Evolutionary conservation across 2,888 invertebrate genomes (phyloP).

Genomic region (Nephrotoma flavescens): DNA sequence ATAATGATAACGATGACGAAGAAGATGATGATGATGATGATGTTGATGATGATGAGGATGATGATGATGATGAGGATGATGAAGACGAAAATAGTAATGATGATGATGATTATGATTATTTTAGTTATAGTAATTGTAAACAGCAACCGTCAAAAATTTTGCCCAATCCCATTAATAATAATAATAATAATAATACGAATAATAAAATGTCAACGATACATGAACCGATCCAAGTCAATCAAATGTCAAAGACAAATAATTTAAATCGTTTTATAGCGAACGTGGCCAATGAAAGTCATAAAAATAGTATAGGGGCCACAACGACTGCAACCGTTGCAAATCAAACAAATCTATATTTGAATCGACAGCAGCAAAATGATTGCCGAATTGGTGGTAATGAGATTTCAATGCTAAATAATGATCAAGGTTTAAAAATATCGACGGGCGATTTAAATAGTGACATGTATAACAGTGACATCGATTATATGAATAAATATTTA

Average conservation of each 20-base stretch:
- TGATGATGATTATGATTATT: conserved; percentile 1
- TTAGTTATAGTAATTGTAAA: neutral
- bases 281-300: neutral
- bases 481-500: conserved; percentile 34
- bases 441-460: conserved; percentile 13
- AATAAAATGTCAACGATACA: neutral
- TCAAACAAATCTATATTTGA: neutral
- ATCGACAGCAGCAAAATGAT: neutral
- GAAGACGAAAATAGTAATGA: conserved; percentile 1
- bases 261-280: neutral
- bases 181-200: neutral
- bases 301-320: neutral
- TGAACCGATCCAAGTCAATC: neutral
- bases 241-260: neutral
- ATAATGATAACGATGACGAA: neutral
- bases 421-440: neutral
- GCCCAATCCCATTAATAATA: neutral
- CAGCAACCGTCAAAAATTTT: neutral
- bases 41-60: neutral
- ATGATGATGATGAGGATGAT: neutral
- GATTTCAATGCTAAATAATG: conserved; percentile 2
- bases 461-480: conserved; percentile 31
- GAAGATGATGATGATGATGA: neutral
- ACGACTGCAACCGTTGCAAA: conserved; percentile 18
- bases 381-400: neutral